These are phyloP conservation scores for Calephelis perditalis DNA, from an alignment of 2,888 invertebrate species.

Conservation along the genomic window DNA sequence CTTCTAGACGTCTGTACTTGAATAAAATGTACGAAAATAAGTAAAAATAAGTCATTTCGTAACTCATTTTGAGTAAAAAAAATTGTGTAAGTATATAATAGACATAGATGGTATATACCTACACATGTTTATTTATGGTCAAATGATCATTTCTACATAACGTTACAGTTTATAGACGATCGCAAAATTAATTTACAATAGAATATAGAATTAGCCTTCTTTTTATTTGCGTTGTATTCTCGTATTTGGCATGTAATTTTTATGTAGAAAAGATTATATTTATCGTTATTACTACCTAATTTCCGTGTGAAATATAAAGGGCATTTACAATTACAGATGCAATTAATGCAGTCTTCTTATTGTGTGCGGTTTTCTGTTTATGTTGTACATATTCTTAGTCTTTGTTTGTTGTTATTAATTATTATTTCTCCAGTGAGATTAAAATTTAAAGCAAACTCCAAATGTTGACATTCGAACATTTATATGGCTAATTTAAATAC, in stretches of 20 bases:
- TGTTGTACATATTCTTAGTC: constrained; percentile 46
- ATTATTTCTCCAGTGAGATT: constrained; percentile 50
- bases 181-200: constrained; percentile 19
- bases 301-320: constrained; percentile 52
- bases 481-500: too few species aligned
- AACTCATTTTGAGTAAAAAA: too few species aligned
- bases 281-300: constrained; percentile 54
- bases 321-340: constrained; percentile 75
- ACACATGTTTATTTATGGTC: too few species aligned
- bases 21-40: too few species aligned
- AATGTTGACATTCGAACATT: too few species aligned
- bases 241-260: constrained; percentile 43
- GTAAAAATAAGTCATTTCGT: too few species aligned
- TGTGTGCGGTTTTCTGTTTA: constrained; percentile 50
- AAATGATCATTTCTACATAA: too few species aligned
- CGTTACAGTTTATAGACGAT: too few species aligned
- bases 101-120: too few species aligned
- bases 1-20: too few species aligned
- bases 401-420: constrained; percentile 41
- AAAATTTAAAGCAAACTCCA: constrained; percentile 22
- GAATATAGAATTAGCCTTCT: constrained; percentile 16
- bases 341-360: constrained; percentile 52
- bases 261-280: constrained; percentile 64
- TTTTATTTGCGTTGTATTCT: constrained; percentile 32
- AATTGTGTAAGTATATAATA: too few species aligned